These are phyloP conservation scores for Strix uralensis DNA, from an alignment of 2,113 vertebrate genomes.

Conservation along the genomic window DNA sequence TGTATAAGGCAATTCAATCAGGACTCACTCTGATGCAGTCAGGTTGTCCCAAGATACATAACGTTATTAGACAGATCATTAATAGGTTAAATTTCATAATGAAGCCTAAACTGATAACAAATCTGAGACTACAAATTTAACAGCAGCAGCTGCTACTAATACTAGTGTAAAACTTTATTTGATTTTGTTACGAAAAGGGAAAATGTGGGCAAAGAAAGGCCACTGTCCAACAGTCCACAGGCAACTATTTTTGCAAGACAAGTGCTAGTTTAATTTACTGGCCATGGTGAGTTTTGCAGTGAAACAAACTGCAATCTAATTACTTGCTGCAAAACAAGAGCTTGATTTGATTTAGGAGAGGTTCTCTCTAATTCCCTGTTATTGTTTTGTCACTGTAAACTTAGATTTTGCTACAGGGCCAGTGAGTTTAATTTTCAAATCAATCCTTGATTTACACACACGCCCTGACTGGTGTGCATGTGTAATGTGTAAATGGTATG, in stretches of 20 bases:
- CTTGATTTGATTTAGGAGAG: conserved; percentile 57
- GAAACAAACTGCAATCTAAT: conserved; percentile 53
- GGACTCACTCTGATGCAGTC: not conserved
- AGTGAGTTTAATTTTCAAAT: conserved; percentile 42
- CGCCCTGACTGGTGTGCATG: not conserved
- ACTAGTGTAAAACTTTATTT: not conserved
- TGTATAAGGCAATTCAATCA: not conserved
- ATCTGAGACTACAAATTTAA: not conserved
- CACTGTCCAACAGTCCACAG: not conserved
- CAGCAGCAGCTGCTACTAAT: not conserved
- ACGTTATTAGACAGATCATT: not conserved
- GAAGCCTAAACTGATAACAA: not conserved
- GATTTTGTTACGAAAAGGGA: not conserved
- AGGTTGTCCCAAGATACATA: not conserved
- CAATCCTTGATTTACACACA: conserved; percentile 21
- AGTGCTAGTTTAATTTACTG: conserved; percentile 58
- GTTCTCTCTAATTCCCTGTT: conserved; percentile 35
- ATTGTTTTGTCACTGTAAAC: conserved; percentile 49
- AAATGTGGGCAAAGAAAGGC: not conserved
- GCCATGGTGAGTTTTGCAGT: conserved; percentile 18
- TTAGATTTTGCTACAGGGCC: conserved; percentile 31
- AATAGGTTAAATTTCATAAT: not conserved
- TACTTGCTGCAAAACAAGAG: conserved; percentile 52
- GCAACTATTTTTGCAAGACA: conserved; percentile 31
- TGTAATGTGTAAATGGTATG: not conserved